Evolutionary conservation across 2,797 vertebrate species (phyloP).

Genomic region (Clarias fuscus): DNA sequence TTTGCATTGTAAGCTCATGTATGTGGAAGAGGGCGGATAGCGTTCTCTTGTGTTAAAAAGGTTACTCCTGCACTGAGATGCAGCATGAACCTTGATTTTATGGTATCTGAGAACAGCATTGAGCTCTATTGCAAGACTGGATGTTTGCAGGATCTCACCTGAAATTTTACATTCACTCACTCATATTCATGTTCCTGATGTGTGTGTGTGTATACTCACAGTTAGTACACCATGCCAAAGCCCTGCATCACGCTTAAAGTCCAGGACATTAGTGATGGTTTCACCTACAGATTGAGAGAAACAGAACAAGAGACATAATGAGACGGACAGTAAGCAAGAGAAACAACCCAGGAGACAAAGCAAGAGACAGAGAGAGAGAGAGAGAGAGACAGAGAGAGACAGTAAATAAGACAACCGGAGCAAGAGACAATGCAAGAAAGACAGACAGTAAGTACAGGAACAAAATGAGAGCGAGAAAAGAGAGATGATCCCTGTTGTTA

Average conservation of each 20-base stretch:
- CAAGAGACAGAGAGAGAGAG: not conserved
- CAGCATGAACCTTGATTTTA: not conserved
- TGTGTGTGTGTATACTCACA: constrained; percentile 72
- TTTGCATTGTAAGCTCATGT: not conserved
- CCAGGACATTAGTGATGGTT: constrained; percentile 92
- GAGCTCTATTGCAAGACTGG: not conserved
- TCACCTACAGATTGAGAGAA: constrained; percentile 77
- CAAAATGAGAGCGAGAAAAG: not conserved
- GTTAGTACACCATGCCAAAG: constrained; percentile 94
- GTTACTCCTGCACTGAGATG: not conserved
- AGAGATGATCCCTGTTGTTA: not conserved
- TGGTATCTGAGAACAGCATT: not conserved
- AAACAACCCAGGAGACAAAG: not conserved
- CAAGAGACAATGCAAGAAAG: not conserved
- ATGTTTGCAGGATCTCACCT: not conserved
- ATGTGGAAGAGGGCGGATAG: not conserved
- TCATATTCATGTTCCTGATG: not conserved
- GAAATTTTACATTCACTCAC: not conserved
- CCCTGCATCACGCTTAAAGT: constrained; percentile 96
- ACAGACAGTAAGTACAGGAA: not conserved
- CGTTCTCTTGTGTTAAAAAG: too few species aligned
- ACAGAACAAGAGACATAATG: not conserved
- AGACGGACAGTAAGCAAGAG: not conserved
- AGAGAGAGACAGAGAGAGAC: not conserved
- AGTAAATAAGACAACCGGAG: not conserved